phyloP scores from a whole-genome alignment of 2,113 vertebrate species.

The Phrynosoma platyrhinos region DNA sequence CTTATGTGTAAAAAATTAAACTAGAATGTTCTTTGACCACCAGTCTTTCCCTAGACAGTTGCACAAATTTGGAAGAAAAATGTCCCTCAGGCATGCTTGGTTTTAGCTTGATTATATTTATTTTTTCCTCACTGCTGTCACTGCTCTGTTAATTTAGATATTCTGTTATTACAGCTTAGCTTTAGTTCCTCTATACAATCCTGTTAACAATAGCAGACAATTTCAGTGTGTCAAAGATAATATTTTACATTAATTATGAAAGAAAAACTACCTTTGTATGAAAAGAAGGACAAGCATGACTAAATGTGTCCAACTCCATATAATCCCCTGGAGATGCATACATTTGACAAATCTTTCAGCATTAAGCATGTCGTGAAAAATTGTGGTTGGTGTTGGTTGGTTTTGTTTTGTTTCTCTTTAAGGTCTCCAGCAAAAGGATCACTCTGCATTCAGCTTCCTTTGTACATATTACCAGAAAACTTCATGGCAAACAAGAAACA shows the following conservation, averaged over 20 bases:
- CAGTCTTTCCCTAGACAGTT: conserved; percentile 4
- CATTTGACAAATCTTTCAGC: conserved; percentile 43
- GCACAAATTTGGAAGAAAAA: neutral
- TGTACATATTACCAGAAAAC: conserved; percentile 12
- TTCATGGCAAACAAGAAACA: neutral
- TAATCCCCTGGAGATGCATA: neutral
- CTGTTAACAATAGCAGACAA: conserved; percentile 41
- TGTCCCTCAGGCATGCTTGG: neutral
- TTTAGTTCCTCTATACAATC: conserved; percentile 30
- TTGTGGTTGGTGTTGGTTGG: conserved; percentile 38
- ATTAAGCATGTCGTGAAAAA: conserved; percentile 52
- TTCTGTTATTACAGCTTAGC: conserved; percentile 37
- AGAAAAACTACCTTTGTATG: conserved; percentile 35
- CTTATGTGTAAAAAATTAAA: neutral
- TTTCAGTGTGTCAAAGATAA: conserved; percentile 19
- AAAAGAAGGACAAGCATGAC: conserved; percentile 42
- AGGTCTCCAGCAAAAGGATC: conserved; percentile 32
- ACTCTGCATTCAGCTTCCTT: neutral
- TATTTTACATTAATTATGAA: conserved; percentile 51
- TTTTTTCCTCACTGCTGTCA: conserved; percentile 25
- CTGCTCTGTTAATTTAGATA: conserved; percentile 26
- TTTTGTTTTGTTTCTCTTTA: conserved; percentile 48
- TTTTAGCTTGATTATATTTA: conserved; percentile 33
- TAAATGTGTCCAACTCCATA: conserved; percentile 26
- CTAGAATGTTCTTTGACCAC: neutral